Conservation (phyloP, 1,140 invertebrate genomes). For the Bombus impatiens region DNA sequence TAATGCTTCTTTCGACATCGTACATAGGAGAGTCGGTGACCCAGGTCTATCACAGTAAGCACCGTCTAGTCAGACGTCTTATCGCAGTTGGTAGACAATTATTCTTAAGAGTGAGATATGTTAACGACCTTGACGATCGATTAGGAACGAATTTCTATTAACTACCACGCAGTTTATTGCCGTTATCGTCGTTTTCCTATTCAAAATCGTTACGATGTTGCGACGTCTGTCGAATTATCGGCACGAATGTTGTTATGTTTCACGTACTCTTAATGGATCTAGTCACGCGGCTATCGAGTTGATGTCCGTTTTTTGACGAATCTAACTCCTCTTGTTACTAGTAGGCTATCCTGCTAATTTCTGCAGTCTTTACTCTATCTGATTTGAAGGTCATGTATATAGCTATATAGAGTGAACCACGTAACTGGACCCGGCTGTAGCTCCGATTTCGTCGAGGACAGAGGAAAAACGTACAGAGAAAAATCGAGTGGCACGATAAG, state of each 20-base stretch:
- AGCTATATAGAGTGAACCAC: no score
- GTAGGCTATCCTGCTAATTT: no score
- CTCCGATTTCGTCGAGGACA: no score
- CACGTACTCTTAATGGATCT: no score
- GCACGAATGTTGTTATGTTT: not conserved
- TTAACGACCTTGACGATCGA: conserved; percentile 34
- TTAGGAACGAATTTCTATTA: conserved; percentile 33
- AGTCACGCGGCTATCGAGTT: no score
- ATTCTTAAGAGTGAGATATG: not conserved
- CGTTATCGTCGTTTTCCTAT: not conserved
- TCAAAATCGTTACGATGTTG: not conserved
- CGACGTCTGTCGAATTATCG: not conserved
- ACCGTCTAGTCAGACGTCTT: conserved; percentile 35
- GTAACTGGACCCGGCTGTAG: no score
- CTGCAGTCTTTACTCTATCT: no score
- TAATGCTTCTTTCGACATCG: conserved; percentile 33
- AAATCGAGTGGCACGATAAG: no score
- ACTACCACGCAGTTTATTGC: not conserved
- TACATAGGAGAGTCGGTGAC: conserved; percentile 37
- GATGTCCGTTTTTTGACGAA: no score
- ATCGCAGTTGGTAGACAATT: conserved; percentile 34
- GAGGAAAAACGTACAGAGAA: no score
- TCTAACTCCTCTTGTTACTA: no score
- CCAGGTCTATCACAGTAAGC: conserved; percentile 32
- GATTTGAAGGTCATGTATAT: no score